phyloP scores from a whole-genome alignment of 2,113 vertebrate genomes.

The Tapirus terrestris region DNA sequence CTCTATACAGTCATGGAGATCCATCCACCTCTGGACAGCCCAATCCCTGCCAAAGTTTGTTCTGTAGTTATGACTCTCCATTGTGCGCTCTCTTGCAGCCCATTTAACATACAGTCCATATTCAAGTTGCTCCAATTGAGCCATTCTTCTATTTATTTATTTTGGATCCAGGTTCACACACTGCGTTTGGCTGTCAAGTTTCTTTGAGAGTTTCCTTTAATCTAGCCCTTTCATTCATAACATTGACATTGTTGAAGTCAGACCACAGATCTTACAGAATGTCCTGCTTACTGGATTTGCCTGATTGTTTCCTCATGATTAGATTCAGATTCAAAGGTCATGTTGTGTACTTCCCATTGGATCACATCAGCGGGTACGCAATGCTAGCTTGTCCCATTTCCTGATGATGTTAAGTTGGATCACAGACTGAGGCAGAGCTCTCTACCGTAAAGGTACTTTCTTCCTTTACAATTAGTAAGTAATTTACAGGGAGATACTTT shows the following conservation, averaged over 20 bases:
- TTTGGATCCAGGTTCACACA: neutral
- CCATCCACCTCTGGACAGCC: neutral
- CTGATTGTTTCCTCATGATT: conserved; percentile 6
- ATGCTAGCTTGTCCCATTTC: neutral
- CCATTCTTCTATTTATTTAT: neutral
- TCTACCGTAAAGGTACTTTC: neutral
- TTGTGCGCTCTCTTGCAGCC: neutral
- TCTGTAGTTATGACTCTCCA: neutral
- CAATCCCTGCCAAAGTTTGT: neutral
- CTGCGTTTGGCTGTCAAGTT: neutral
- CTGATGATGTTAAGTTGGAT: neutral
- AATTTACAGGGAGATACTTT: neutral
- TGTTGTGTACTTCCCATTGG: neutral
- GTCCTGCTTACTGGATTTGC: neutral
- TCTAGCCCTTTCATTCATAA: neutral
- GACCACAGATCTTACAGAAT: neutral
- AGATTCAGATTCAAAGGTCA: neutral
- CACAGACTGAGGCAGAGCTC: neutral
- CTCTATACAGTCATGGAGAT: neutral
- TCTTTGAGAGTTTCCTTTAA: neutral
- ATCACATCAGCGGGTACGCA: neutral
- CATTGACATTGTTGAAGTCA: neutral
- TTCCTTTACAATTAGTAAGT: neutral
- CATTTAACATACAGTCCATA: neutral
- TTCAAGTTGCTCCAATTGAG: neutral